These are phyloP conservation scores for Liodrosophila aerea DNA, from an alignment of 2,888 invertebrate genomes.

Conservation along the genomic window DNA sequence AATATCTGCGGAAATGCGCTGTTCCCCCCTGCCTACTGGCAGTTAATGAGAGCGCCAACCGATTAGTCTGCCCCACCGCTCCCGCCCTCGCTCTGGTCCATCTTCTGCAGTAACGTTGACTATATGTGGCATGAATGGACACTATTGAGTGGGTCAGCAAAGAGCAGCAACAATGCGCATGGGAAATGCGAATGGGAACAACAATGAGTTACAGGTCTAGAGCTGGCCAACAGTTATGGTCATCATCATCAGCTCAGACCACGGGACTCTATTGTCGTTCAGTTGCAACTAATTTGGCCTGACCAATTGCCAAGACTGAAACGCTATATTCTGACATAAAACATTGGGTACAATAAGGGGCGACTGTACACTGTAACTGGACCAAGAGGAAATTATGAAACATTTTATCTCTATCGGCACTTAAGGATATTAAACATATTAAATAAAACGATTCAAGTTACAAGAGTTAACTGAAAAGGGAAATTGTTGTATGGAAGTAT, in stretches of 20 bases:
- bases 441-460: no score
- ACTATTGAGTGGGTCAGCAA: constrained; percentile 53
- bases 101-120: constrained; percentile 3
- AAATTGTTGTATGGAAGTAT: no score
- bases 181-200: constrained; percentile 46
- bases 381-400: no score
- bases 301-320: constrained; percentile 21
- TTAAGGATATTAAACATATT: background rate
- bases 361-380: background rate
- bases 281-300: constrained; percentile 40
- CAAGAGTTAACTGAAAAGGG: background rate
- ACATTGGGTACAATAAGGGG: background rate
- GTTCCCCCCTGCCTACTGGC: background rate
- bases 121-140: constrained; percentile 43
- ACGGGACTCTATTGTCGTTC: constrained; percentile 20
- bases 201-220: constrained; percentile 42
- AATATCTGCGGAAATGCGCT: constrained; percentile 66
- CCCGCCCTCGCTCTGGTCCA: background rate
- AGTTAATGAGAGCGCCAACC: constrained; percentile 51
- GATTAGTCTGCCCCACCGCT: constrained; percentile 29
- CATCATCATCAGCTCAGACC: background rate
- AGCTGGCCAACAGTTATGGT: constrained; percentile 47
- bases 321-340: constrained; percentile 9
- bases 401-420: background rate
- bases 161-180: constrained; percentile 24